phyloP scores from a whole-genome alignment of 2,888 invertebrate genomes.

The Hymenopus coronatus region DNA sequence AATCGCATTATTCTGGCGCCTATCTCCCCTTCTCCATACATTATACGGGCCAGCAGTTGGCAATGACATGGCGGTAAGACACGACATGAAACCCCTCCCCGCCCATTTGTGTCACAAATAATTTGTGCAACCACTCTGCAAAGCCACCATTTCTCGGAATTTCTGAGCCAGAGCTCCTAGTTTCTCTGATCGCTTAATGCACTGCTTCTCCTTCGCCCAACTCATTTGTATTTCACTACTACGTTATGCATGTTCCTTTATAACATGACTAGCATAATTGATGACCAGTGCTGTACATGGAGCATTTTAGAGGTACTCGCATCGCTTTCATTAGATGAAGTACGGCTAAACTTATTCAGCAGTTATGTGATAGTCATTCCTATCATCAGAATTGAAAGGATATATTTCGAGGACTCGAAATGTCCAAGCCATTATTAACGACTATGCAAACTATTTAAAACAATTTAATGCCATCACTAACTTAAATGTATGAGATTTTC shows the following conservation, averaged over 20 bases:
- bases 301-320: too few species aligned
- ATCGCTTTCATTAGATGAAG: too few species aligned
- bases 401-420: too few species aligned
- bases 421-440: too few species aligned
- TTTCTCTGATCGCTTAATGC: not conserved
- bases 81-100: conserved; percentile 13
- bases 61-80: conserved; percentile 13
- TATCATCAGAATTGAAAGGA: too few species aligned
- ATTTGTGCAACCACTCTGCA: not conserved
- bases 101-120: conserved; percentile 6
- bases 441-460: too few species aligned
- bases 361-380: too few species aligned
- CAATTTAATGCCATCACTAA: too few species aligned
- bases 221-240: not conserved
- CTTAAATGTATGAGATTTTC: too few species aligned
- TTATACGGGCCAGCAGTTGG: conserved; percentile 15
- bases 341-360: too few species aligned
- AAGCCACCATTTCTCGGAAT: not conserved
- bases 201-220: not conserved
- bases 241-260: not conserved
- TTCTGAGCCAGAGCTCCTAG: not conserved
- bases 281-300: not conserved
- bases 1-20: not conserved
- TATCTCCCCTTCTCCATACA: not conserved
- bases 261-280: not conserved